Percentiles rank a stretch among this genome's conserved stretches.
phyloP scores from a whole-genome alignment of 2,113 vertebrate species.

The Mesocricetus auratus region DNA sequence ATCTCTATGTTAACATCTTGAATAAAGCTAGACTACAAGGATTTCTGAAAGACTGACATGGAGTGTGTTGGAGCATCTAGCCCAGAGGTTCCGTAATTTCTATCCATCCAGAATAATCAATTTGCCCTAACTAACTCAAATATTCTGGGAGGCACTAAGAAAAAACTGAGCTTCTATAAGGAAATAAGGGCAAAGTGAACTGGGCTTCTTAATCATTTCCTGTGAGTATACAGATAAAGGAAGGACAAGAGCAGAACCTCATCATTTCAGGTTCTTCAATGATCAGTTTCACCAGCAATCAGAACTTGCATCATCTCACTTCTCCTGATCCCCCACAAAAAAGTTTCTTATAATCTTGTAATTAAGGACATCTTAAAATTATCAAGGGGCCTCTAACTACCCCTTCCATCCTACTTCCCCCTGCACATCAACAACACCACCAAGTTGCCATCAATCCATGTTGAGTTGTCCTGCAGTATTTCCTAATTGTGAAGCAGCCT shows the following conservation, averaged over 20 bases:
- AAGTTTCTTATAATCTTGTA: conserved; percentile 40
- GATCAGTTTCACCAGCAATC: conserved; percentile 56
- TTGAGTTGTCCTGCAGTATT: conserved; percentile 35
- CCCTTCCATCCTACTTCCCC: conserved; percentile 23
- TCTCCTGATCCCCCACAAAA: conserved; percentile 20
- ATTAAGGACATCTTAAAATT: conserved; percentile 17
- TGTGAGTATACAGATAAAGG: conserved; percentile 40
- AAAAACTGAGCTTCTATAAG: conserved; percentile 61
- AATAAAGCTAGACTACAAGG: conserved; percentile 48
- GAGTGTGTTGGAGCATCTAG: neutral
- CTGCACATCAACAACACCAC: conserved; percentile 53
- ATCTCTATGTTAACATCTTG: neutral
- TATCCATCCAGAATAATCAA: neutral
- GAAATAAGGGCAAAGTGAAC: conserved; percentile 31
- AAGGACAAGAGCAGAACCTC: neutral
- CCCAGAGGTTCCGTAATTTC: conserved; percentile 22
- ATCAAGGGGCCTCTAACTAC: conserved; percentile 6
- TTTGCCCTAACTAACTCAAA: conserved; percentile 46
- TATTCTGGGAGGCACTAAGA: conserved; percentile 39
- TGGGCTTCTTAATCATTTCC: conserved; percentile 45
- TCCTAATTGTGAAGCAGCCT: conserved; percentile 59
- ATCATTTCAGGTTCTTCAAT: conserved; percentile 40
- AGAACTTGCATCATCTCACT: conserved; percentile 10
- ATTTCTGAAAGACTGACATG: neutral
- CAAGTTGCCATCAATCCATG: conserved; percentile 27